A percentile compares a stretch with the other conserved stretches of the same genome.
Evolutionary conservation across 1,140 invertebrate genomes (phyloP).

Genomic region (Tribolium madens): DNA sequence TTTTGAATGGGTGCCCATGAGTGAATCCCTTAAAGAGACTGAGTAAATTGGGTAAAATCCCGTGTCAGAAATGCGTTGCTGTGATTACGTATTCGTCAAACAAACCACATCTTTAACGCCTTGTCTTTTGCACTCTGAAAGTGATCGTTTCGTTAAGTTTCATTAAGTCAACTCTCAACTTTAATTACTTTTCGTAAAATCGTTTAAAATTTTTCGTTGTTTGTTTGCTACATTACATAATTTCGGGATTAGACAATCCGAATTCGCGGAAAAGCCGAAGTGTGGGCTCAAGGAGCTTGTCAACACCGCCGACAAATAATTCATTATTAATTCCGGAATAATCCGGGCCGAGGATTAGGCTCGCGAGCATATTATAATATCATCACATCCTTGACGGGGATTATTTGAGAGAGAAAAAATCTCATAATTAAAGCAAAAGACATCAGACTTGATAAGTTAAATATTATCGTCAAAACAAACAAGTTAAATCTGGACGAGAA

Average conservation of each 20-base stretch:
- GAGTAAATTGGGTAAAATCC: too few relatives aligned
- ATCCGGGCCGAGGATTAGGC: conserved; percentile 45
- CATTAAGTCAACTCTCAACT: conserved; percentile 29
- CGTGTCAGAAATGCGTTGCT: background rate
- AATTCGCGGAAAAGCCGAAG: conserved; percentile 44
- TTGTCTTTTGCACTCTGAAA: conserved; percentile 43
- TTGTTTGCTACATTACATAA: conserved; percentile 19
- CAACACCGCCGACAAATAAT: conserved; percentile 52
- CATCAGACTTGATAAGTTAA: conserved; percentile 27
- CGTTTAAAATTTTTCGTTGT: conserved; percentile 5
- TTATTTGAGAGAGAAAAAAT: conserved; percentile 1
- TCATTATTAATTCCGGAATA: conserved; percentile 53
- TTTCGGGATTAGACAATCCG: conserved; percentile 38
- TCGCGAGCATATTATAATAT: conserved; percentile 41
- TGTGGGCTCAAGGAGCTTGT: conserved; percentile 41
- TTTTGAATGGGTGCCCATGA: too few relatives aligned
- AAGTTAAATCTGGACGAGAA: background rate
- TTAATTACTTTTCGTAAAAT: conserved; percentile 34
- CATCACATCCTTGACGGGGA: conserved; percentile 26
- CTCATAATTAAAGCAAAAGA: conserved; percentile 11
- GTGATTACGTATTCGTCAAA: conserved; percentile 50
- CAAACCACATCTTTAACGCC: conserved; percentile 50
- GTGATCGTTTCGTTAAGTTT: background rate
- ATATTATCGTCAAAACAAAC: conserved; percentile 32
- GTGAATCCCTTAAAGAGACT: too few relatives aligned